Evolutionary conservation across 2,888 invertebrate species (phyloP).

Genomic region (Dryocosmus kuriphilus): DNA sequence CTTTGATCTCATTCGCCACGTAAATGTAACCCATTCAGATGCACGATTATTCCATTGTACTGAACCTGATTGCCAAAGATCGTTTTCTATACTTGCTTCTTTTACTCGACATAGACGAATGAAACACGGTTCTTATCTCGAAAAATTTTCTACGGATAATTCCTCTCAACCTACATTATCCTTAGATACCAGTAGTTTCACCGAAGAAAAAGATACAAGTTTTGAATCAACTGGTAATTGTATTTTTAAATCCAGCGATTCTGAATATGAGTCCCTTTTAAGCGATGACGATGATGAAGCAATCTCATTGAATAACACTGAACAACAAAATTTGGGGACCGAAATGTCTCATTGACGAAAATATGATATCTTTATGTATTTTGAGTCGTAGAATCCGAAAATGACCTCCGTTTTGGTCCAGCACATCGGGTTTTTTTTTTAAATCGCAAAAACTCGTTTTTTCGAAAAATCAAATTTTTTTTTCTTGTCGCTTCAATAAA

Average conservation of each 20-base stretch:
- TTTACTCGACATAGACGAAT: conserved; percentile 27
- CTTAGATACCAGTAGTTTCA: not conserved
- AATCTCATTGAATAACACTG: not conserved
- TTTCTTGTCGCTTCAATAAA: too few species aligned
- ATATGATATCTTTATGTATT: too few species aligned
- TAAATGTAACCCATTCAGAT: conserved; percentile 16
- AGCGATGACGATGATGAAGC: conserved; percentile 12
- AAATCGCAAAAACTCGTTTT: too few species aligned
- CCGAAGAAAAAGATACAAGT: not conserved
- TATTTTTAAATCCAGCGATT: conserved; percentile 26
- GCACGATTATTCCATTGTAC: not conserved
- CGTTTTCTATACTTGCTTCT: conserved; percentile 20
- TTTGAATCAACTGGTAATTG: conserved; percentile 20
- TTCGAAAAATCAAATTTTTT: too few species aligned
- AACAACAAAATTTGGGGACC: too few species aligned
- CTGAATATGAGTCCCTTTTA: conserved; percentile 10
- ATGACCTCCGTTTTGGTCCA: too few species aligned
- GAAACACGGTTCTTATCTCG: not conserved
- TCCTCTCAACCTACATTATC: not conserved
- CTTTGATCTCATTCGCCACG: conserved; percentile 21
- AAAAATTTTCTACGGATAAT: not conserved
- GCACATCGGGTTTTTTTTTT: too few species aligned
- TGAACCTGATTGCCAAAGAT: conserved; percentile 31
- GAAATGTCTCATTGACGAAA: too few species aligned
- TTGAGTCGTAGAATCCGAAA: too few species aligned